Evolutionary conservation across 37 sponge, comb jelly and placozoan genomes (phyloP).

Genomic region (Aplysina aerophoba): DNA sequence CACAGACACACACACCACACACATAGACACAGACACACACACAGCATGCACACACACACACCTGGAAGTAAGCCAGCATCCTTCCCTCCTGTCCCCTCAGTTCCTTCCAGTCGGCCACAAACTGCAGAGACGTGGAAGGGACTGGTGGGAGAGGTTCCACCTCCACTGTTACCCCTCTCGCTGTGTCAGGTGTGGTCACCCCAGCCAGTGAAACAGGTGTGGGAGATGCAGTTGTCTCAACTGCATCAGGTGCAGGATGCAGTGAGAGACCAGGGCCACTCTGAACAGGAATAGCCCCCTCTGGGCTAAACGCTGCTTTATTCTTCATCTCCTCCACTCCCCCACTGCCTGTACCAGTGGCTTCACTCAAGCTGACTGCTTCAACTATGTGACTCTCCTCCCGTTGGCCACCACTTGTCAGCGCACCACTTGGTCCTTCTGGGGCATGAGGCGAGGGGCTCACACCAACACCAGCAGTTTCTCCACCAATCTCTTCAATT

Average conservation of each 20-base stretch:
- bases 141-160: conserved; percentile 30
- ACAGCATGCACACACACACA: background rate
- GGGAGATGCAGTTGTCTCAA: background rate
- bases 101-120: conserved; percentile 71
- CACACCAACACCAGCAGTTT: too few species aligned
- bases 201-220: background rate
- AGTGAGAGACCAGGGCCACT: background rate
- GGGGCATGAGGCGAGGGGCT: too few species aligned
- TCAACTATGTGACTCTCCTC: background rate
- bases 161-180: background rate
- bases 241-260: background rate
- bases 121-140: conserved; percentile 49
- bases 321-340: background rate
- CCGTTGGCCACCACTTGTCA: background rate
- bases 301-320: too few species aligned
- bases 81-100: conserved; percentile 17
- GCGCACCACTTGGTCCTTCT: too few species aligned
- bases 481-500: conserved; percentile 60
- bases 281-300: background rate
- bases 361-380: background rate
- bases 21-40: background rate
- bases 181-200: background rate
- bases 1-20: background rate
- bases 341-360: too few species aligned
- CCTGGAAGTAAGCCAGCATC: conserved; percentile 63